Conservation (phyloP, 2,797 vertebrate genomes). For the Helarctos malayanus region DNA sequence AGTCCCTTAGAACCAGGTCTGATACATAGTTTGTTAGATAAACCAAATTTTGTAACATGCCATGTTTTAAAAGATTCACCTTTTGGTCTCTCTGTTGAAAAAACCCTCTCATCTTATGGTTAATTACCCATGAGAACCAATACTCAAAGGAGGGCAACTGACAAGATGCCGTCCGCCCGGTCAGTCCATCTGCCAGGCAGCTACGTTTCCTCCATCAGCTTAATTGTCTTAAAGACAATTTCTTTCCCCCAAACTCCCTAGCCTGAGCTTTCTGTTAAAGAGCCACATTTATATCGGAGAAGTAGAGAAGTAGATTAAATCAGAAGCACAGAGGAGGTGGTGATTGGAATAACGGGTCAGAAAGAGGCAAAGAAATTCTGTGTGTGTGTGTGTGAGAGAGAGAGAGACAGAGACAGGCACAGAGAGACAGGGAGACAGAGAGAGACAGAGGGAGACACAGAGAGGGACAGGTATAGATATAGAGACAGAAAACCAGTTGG, state of each 20-base stretch:
- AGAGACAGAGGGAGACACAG: neutral
- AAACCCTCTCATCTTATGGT: neutral
- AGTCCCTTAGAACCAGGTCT: neutral
- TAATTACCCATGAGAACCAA: neutral
- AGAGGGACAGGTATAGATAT: neutral
- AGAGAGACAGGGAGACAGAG: neutral
- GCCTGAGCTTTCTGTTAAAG: neutral
- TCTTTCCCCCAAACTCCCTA: neutral
- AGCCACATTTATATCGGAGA: neutral
- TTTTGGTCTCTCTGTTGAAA: conserved; percentile 15
- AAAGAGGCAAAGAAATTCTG: neutral
- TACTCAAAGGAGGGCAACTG: neutral
- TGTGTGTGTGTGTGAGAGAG: neutral
- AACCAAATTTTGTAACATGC: neutral
- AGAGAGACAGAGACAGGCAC: neutral
- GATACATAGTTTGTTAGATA: neutral
- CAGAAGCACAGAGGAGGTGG: neutral
- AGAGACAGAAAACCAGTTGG: neutral
- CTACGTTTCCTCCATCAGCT: neutral
- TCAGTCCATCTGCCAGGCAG: neutral
- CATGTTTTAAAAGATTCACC: neutral
- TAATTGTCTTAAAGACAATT: neutral
- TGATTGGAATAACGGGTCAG: neutral
- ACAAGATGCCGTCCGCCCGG: accelerated
- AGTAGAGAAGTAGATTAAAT: neutral